Conservation (phyloP, 2,888 invertebrate species). For the Halocaridina rubra region DNA sequence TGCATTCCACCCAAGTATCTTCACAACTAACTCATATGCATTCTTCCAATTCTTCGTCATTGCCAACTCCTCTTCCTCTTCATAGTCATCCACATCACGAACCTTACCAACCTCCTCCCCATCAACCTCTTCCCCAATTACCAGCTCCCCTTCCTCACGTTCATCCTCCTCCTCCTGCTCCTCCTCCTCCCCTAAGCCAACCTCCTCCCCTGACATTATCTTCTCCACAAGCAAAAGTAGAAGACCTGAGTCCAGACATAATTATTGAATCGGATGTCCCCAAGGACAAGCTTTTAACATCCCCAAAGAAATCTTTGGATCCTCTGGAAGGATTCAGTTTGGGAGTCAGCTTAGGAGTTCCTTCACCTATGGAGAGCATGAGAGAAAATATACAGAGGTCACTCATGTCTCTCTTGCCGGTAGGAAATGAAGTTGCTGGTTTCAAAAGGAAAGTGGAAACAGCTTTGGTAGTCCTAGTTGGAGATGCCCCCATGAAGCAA, state of each 20-base stretch:
- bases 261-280: conserved; percentile 6
- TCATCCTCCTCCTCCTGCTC: not conserved
- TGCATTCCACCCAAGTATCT: too few relatives aligned
- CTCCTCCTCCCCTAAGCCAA: not conserved
- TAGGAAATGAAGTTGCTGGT: conserved; percentile 22
- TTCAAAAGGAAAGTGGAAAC: conserved; percentile 61
- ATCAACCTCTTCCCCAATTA: not conserved
- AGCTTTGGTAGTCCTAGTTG: conserved; percentile 51
- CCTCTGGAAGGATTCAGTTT: not conserved
- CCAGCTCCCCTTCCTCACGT: not conserved
- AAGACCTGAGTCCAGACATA: conserved; percentile 5
- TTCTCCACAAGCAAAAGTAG: conserved; percentile 1
- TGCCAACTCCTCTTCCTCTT: too few relatives aligned
- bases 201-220: not conserved
- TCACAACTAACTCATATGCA: not conserved
- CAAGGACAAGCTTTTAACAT: conserved; percentile 11
- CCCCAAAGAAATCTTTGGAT: not conserved
- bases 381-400: conserved; percentile 57
- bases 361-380: conserved; percentile 54
- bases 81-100: not conserved
- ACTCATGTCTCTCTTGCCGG: conserved; percentile 40
- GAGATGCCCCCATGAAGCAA: conserved; percentile 54
- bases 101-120: too few relatives aligned
- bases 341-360: not conserved
- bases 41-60: not conserved